A percentile compares a stretch with the other conserved stretches of the same genome.
Conservation (phyloP, 2,797 vertebrate genomes). For the Hafferia zeledoni region DNA sequence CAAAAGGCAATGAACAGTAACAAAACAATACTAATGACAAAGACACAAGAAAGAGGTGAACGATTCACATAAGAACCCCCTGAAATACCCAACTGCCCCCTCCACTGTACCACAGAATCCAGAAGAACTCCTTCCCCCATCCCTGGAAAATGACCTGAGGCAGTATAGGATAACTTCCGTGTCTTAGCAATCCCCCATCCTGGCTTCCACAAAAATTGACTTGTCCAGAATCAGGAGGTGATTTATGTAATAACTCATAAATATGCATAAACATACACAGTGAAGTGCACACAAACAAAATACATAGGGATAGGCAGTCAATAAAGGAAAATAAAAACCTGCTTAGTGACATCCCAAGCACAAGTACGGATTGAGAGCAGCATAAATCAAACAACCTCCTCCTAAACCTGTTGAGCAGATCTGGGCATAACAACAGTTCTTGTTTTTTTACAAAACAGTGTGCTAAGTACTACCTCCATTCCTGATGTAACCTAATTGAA, state of each 20-base stretch:
- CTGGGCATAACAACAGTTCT: neutral
- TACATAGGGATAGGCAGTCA: neutral
- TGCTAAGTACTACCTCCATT: neutral
- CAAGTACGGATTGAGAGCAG: neutral
- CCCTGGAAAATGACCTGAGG: neutral
- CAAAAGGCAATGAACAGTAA: neutral
- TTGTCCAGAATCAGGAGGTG: neutral
- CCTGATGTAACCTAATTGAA: neutral
- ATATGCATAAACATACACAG: neutral
- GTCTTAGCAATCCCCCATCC: neutral
- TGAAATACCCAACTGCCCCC: no score
- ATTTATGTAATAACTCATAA: neutral
- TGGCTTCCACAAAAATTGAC: neutral
- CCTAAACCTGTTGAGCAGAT: neutral
- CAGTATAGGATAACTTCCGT: neutral
- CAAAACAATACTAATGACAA: neutral
- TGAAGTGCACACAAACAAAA: neutral
- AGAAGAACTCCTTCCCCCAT: neutral
- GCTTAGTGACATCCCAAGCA: neutral
- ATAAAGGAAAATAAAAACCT: neutral
- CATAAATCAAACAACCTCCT: neutral
- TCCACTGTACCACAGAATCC: no score
- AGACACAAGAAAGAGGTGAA: neutral
- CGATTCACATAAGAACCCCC: neutral
- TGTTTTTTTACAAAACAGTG: accelerated